phyloP scores from a whole-genome alignment of 2,797 vertebrate genomes.

The Molossus molossus region DNA sequence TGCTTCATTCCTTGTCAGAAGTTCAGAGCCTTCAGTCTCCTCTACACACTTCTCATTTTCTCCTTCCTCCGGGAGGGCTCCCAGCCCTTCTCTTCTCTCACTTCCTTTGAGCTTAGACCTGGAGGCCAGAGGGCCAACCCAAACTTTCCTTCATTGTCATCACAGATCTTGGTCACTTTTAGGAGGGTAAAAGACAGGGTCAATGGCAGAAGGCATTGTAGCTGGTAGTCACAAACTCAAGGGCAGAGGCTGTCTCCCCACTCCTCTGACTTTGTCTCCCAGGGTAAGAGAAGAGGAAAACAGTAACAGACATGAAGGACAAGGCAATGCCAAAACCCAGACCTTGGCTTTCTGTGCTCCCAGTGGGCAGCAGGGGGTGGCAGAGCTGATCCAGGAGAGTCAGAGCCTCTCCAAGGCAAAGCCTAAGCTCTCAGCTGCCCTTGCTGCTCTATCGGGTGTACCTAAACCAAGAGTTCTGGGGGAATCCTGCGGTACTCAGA shows the following conservation, averaged over 20 bases:
- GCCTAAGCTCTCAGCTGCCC: background rate
- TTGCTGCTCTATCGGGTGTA: background rate
- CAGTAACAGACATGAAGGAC: background rate
- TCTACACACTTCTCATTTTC: background rate
- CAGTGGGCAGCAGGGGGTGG: background rate
- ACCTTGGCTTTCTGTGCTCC: background rate
- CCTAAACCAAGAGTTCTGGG: background rate
- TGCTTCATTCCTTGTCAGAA: background rate
- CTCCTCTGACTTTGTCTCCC: background rate
- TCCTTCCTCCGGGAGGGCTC: background rate
- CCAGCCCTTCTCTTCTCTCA: background rate
- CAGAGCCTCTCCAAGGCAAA: background rate
- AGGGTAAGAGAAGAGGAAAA: background rate
- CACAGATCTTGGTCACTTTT: background rate
- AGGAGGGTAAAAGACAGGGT: background rate
- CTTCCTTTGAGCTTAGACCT: constrained; percentile 1
- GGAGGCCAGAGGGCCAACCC: background rate
- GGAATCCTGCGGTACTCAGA: background rate
- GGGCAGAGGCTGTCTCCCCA: background rate
- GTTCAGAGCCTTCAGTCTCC: background rate
- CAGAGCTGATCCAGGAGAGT: background rate
- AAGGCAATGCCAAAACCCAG: background rate
- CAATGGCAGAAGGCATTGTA: background rate
- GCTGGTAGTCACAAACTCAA: background rate
- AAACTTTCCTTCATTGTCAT: background rate